Evolutionary conservation across 2,888 invertebrate species (phyloP).

Genomic region (Microchrysa polita): DNA sequence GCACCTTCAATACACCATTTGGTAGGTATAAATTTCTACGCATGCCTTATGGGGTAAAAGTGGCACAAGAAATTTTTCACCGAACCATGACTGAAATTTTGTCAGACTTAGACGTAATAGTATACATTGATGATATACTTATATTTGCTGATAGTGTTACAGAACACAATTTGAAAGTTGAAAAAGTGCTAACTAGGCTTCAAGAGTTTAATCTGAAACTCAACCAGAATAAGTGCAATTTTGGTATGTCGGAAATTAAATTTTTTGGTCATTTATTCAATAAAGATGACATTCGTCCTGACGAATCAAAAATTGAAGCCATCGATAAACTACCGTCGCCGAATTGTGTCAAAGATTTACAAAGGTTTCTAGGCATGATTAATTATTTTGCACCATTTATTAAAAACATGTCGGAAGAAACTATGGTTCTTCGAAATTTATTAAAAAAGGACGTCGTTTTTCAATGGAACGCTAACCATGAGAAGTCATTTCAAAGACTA

Average conservation of each 20-base stretch:
- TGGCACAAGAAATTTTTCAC: background rate
- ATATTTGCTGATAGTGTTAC: background rate
- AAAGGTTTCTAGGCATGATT: background rate
- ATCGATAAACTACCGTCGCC: background rate
- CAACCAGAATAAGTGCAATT: slow-evolving; percentile 1
- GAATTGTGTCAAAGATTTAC: background rate
- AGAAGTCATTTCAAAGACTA: background rate
- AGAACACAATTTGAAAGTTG: background rate
- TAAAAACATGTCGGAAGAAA: background rate
- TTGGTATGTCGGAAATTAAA: background rate
- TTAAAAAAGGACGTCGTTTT: background rate
- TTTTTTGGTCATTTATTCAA: background rate
- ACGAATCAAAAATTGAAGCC: background rate
- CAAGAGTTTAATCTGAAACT: background rate
- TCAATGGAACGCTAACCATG: background rate
- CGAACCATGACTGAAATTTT: background rate
- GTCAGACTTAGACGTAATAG: background rate
- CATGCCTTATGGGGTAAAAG: background rate
- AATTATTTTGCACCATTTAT: background rate
- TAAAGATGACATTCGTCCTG: background rate
- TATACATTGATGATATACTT: too few species aligned
- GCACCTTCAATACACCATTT: too few species aligned
- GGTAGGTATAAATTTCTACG: background rate
- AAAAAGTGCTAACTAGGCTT: background rate
- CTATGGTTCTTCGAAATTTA: background rate